A percentile compares a stretch with the other conserved stretches of the same genome.
Evolutionary conservation across 2,888 invertebrate species (phyloP).

Genomic region (Trichogramma evanescens): DNA sequence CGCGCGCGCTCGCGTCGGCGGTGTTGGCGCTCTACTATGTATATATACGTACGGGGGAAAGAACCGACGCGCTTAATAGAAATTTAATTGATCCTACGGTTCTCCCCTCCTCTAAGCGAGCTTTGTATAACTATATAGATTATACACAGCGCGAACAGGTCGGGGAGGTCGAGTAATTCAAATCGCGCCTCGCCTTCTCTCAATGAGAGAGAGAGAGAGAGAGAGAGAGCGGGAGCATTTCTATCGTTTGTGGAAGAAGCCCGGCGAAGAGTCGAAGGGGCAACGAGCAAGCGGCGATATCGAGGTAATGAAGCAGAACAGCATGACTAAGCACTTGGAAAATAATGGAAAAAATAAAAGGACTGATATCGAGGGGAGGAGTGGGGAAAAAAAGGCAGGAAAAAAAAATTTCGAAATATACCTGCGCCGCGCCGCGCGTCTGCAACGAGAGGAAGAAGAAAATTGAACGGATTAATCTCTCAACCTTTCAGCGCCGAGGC

Average conservation of each 20-base stretch:
- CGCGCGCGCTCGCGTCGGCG: background rate
- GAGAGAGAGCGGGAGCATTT: no score
- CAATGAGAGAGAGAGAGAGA: no score
- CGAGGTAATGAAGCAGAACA: slow-evolving; percentile 17
- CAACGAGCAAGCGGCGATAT: slow-evolving; percentile 4
- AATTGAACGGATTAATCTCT: no score
- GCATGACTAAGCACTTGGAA: background rate
- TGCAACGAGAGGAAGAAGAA: no score
- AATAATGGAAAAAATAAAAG: background rate
- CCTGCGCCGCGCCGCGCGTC: background rate
- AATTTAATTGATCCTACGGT: slow-evolving; percentile 45
- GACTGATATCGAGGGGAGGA: background rate
- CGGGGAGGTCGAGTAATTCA: no score
- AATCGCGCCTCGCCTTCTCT: no score
- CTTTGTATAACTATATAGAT: slow-evolving; percentile 12
- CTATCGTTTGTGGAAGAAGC: no score
- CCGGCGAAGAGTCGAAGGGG: no score
- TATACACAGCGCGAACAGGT: no score
- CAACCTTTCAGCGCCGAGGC: no score
- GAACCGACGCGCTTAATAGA: slow-evolving; percentile 40
- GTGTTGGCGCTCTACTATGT: background rate
- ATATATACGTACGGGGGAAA: slow-evolving; percentile 23
- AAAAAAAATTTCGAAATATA: background rate
- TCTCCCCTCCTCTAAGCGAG: slow-evolving; percentile 30
- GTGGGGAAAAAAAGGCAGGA: background rate